These are phyloP conservation scores for Cathartes aura DNA, from an alignment of 2,113 vertebrate genomes.

Conservation along the genomic window DNA sequence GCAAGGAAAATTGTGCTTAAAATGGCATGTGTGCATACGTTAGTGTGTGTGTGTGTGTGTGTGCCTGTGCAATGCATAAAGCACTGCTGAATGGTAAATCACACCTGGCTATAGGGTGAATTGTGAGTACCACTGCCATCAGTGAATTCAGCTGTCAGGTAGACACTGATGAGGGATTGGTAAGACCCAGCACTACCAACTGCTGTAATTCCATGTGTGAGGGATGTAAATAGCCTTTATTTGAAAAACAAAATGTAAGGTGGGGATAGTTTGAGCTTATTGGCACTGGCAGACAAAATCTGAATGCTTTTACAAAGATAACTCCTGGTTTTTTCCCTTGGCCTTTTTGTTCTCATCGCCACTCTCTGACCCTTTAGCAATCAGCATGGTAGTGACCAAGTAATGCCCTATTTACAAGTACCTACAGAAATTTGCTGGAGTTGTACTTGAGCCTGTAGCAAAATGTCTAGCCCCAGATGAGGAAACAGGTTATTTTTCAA, in stretches of 20 bases:
- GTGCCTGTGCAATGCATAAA: neutral
- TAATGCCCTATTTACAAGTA: slow-evolving; percentile 20
- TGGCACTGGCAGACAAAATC: neutral
- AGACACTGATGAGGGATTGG: neutral
- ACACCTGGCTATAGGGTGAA: neutral
- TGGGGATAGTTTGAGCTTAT: neutral
- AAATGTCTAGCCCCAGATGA: neutral
- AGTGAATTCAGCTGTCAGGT: rapidly evolving
- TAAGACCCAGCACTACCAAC: neutral
- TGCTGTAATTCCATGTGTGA: neutral
- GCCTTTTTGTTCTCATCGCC: neutral
- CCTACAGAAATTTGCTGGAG: neutral
- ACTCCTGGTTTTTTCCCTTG: neutral
- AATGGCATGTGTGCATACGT: rapidly evolving
- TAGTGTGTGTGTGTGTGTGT: rapidly evolving
- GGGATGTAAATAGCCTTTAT: neutral
- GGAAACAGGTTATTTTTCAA: neutral
- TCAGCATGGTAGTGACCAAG: slow-evolving; percentile 25
- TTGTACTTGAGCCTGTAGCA: neutral
- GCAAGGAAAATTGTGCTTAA: neutral
- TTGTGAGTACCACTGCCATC: neutral
- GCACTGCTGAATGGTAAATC: neutral
- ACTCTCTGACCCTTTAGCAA: slow-evolving; percentile 5
- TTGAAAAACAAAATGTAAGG: neutral
- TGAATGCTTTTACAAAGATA: slow-evolving; percentile 25